Percentiles rank a stretch among this genome's conserved stretches.
Evolutionary conservation across 53 echinoderm and acorn worm species (phyloP).

Genomic region (Actinopyga echinites): DNA sequence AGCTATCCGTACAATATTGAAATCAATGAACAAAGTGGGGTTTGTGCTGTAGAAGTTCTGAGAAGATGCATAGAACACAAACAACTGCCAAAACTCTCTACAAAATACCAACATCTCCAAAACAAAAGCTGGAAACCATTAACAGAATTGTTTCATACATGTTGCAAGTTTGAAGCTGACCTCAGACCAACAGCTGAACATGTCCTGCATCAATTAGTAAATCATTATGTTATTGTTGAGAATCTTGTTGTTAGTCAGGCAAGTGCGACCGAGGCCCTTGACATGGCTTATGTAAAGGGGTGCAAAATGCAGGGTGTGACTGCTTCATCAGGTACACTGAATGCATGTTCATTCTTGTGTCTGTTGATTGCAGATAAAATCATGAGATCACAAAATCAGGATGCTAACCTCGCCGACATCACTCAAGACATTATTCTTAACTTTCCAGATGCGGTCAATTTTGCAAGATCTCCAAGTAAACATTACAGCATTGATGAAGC

Average conservation of each 20-base stretch:
- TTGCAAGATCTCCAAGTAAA: no score
- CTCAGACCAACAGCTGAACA: not conserved
- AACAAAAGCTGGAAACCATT: slow-evolving; percentile 5
- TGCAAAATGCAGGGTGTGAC: not conserved
- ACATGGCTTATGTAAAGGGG: not conserved
- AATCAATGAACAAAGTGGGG: not conserved
- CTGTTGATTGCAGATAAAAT: no score
- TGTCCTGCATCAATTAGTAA: not conserved
- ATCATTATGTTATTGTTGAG: not conserved
- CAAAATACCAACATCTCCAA: not conserved
- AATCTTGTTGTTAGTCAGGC: not conserved
- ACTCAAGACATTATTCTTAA: not conserved
- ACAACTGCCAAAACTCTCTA: not conserved
- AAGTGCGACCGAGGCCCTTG: not conserved
- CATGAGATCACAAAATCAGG: not conserved
- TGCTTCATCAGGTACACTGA: not conserved
- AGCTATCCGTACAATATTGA: not conserved
- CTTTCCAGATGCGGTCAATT: no score
- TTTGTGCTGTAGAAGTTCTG: not conserved
- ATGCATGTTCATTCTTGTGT: not conserved
- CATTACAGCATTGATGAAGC: no score
- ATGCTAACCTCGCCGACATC: not conserved
- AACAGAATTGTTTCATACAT: not conserved
- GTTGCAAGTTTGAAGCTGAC: not conserved
- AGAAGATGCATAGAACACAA: not conserved